Evolutionary conservation across 2,888 invertebrate genomes (phyloP).

Genomic region (Norana najaformis): DNA sequence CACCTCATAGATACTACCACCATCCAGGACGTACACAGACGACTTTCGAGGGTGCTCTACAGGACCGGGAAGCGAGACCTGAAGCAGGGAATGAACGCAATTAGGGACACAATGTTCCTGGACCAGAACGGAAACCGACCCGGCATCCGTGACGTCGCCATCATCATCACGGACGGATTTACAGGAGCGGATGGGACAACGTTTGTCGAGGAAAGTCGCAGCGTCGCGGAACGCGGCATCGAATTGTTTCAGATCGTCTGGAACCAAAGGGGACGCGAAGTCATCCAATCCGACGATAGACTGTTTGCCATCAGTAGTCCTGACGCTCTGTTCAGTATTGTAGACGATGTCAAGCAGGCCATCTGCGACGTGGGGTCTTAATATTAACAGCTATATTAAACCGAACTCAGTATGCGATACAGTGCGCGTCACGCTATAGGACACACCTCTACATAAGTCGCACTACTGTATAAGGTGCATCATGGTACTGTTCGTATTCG

Average conservation of each 20-base stretch:
- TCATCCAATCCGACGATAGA: neutral
- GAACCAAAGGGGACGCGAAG: neutral
- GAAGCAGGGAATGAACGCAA: neutral
- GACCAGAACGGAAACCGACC: slow-evolving; percentile 52
- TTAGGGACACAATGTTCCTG: slow-evolving; percentile 47
- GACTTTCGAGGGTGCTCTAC: neutral
- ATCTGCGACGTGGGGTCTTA: neutral
- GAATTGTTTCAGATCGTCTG: slow-evolving; percentile 9
- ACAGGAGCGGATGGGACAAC: neutral
- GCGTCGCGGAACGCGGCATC: neutral
- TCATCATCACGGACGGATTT: slow-evolving; percentile 53
- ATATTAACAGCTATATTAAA: neutral
- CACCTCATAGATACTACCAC: neutral
- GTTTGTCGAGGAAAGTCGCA: neutral
- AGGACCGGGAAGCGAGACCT: neutral
- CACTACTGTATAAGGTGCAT: neutral
- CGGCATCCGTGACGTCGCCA: slow-evolving; percentile 50
- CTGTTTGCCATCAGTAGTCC: neutral
- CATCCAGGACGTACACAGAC: neutral
- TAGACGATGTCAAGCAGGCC: slow-evolving; percentile 3
- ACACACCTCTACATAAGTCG: neutral
- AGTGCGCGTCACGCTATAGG: neutral
- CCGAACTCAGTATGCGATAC: neutral
- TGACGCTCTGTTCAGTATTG: neutral
- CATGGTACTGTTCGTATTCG: neutral